These are phyloP conservation scores for Dipodomys spectabilis DNA, from an alignment of 2,113 vertebrate species.

Conservation along the genomic window DNA sequence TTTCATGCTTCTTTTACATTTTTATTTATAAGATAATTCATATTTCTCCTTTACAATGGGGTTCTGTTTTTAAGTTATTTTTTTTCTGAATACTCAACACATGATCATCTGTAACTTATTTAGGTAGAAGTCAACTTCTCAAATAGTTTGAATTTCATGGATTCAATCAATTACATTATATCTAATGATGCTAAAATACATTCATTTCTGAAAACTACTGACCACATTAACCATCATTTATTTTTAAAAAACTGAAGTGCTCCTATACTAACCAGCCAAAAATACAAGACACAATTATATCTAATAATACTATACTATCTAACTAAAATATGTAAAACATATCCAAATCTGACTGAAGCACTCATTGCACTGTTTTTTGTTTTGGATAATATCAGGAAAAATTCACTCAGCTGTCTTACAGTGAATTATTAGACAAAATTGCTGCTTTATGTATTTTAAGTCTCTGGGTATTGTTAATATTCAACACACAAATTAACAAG, in stretches of 20 bases:
- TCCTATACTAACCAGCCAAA: conserved; percentile 27
- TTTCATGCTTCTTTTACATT: conserved; percentile 27
- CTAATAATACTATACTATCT: background rate
- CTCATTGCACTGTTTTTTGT: conserved; percentile 20
- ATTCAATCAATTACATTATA: conserved; percentile 39
- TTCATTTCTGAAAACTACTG: background rate
- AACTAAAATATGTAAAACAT: conserved; percentile 35
- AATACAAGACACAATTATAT: conserved; percentile 25
- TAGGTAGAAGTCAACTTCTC: conserved; percentile 28
- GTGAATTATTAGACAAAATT: conserved; percentile 20
- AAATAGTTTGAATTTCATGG: background rate
- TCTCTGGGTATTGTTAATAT: conserved; percentile 24
- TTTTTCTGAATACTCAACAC: conserved; percentile 45
- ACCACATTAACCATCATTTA: conserved; percentile 16
- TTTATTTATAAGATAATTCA: conserved; percentile 45
- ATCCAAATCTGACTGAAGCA: background rate
- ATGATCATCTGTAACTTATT: background rate
- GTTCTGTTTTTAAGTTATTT: conserved; percentile 35
- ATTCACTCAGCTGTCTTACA: conserved; percentile 15
- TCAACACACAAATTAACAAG: conserved; percentile 29
- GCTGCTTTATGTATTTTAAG: conserved; percentile 33
- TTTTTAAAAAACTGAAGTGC: conserved; percentile 22
- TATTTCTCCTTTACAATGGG: background rate
- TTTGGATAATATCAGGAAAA: conserved; percentile 22
- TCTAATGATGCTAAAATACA: conserved; percentile 28